phyloP scores from a whole-genome alignment of 2,797 vertebrate species.

The Heliangelus exortis region DNA sequence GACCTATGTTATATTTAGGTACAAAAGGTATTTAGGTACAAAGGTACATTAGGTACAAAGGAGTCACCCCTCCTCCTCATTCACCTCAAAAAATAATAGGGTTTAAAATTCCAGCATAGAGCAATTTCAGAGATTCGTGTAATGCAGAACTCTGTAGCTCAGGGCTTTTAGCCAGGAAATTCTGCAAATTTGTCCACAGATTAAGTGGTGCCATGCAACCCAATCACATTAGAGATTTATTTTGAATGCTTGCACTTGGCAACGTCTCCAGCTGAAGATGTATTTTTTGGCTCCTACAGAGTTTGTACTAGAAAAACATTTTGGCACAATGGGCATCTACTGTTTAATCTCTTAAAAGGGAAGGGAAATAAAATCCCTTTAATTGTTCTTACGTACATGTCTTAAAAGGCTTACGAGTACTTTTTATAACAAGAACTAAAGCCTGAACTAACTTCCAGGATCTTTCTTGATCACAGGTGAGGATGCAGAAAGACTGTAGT shows the following conservation, averaged over 20 bases:
- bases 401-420: slow-evolving; percentile 9
- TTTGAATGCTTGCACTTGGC: slow-evolving; percentile 29
- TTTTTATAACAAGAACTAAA: slow-evolving; percentile 3
- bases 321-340: slow-evolving; percentile 30
- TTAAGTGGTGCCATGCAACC: slow-evolving; percentile 30
- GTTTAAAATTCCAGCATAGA: neutral
- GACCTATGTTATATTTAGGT: neutral
- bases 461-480: slow-evolving; percentile 22
- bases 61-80: neutral
- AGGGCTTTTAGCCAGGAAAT: slow-evolving; percentile 39
- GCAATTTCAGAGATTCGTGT: neutral
- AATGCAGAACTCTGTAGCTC: neutral
- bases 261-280: slow-evolving; percentile 21
- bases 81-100: neutral
- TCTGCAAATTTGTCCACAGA: slow-evolving; percentile 30
- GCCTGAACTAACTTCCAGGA: slow-evolving; percentile 20
- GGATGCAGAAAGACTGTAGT: slow-evolving; percentile 10
- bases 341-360: slow-evolving; percentile 14
- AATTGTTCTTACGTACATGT: neutral
- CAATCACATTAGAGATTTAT: neutral
- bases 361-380: neutral
- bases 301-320: slow-evolving; percentile 31
- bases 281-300: slow-evolving; percentile 50
- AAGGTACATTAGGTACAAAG: neutral
- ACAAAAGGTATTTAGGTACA: neutral